These are phyloP conservation scores for Tineola bisselliella DNA, from an alignment of 2,888 invertebrate genomes.

Conservation along the genomic window DNA sequence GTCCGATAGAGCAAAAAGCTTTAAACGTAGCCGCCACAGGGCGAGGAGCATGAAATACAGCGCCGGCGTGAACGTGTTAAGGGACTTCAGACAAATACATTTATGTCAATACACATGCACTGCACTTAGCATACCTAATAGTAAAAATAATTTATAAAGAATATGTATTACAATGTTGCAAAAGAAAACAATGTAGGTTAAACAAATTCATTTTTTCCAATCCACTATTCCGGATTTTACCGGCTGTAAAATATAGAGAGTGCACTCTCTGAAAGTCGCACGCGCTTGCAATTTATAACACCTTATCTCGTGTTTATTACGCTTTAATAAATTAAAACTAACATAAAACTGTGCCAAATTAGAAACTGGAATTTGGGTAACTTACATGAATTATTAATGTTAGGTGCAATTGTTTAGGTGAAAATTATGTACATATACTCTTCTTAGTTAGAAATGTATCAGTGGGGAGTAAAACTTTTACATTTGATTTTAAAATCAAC, in stretches of 20 bases:
- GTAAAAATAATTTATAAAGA: not conserved
- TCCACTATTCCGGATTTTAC: constrained; percentile 23
- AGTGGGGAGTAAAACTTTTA: too few relatives aligned
- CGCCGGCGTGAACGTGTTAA: too few relatives aligned
- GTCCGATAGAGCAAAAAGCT: too few relatives aligned
- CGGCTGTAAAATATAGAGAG: constrained; percentile 25
- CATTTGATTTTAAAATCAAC: too few relatives aligned
- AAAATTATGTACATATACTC: too few relatives aligned
- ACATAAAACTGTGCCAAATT: constrained; percentile 1
- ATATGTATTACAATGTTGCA: constrained; percentile 16
- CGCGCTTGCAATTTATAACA: constrained; percentile 13
- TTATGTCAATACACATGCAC: too few relatives aligned
- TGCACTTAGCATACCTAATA: too few relatives aligned
- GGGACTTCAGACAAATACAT: too few relatives aligned
- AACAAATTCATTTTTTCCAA: constrained; percentile 27
- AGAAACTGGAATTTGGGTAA: not conserved
- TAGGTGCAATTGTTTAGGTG: not conserved
- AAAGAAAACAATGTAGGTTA: constrained; percentile 18
- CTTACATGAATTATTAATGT: not conserved
- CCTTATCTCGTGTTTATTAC: constrained; percentile 8
- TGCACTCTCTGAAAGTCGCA: constrained; percentile 14
- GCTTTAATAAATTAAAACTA: constrained; percentile 14
- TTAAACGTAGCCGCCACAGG: too few relatives aligned
- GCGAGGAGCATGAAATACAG: too few relatives aligned
- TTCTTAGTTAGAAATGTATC: too few relatives aligned